Conservation (phyloP, 2,888 invertebrate species). For the Thysanoteuthis rhombus region DNA sequence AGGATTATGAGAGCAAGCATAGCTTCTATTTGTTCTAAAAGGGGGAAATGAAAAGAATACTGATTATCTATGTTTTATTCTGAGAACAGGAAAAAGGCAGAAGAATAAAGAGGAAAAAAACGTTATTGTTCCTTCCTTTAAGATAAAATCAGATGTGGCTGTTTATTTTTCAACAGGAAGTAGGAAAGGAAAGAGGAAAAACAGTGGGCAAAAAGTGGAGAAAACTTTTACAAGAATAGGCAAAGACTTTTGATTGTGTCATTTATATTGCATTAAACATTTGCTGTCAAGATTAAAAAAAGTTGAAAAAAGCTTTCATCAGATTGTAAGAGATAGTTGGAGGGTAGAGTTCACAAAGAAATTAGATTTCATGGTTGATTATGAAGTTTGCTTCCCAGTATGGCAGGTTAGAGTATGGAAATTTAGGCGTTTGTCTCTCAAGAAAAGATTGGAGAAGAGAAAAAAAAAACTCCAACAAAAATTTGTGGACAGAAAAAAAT, state of each 20-base stretch:
- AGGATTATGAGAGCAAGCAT: neutral
- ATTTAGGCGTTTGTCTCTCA: neutral
- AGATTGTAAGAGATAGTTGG: too few species aligned
- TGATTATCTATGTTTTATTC: neutral
- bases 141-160: neutral
- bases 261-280: neutral
- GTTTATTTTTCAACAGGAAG: neutral
- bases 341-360: too few species aligned
- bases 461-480: neutral
- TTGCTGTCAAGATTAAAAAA: neutral
- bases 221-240: neutral
- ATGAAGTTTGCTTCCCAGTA: too few species aligned
- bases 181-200: neutral
- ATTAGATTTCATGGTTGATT: too few species aligned
- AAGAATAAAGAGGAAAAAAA: neutral
- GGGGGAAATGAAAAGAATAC: neutral
- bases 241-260: neutral
- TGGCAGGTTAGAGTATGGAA: neutral
- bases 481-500: neutral
- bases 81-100: neutral
- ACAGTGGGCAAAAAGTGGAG: neutral
- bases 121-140: neutral
- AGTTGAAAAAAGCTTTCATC: too few species aligned
- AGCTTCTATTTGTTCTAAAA: neutral
- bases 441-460: neutral